Evolutionary conservation across 2,113 vertebrate genomes (phyloP).

Genomic region (Ia io): DNA sequence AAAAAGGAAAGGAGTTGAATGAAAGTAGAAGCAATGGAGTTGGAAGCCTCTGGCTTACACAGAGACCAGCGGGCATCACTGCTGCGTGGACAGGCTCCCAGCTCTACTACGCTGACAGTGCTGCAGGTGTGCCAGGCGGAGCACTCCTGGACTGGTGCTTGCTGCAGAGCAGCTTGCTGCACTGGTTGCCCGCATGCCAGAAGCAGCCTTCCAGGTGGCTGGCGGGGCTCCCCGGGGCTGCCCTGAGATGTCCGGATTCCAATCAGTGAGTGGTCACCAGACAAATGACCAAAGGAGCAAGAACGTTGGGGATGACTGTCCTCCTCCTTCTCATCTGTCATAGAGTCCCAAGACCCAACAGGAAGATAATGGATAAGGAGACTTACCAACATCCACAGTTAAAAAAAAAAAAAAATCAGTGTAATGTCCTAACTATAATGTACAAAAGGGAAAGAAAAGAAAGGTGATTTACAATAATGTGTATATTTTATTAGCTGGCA

Average conservation of each 20-base stretch:
- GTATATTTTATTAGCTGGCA: neutral
- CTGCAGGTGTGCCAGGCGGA: neutral
- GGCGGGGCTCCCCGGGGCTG: neutral
- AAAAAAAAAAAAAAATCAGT: too few species aligned
- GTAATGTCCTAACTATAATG: neutral
- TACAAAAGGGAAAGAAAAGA: neutral
- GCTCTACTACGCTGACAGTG: neutral
- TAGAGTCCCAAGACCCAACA: neutral
- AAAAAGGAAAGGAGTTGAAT: neutral
- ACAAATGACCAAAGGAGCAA: neutral
- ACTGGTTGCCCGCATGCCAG: neutral
- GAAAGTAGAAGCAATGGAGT: neutral
- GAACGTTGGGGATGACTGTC: too few species aligned
- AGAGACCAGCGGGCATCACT: neutral
- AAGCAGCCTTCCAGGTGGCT: neutral
- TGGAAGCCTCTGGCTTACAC: neutral
- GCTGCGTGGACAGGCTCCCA: accelerated
- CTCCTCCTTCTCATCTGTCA: neutral
- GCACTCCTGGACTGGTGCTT: neutral
- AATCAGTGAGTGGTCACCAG: neutral
- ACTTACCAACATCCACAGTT: neutral
- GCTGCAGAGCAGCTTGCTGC: neutral
- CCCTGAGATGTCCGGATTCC: neutral
- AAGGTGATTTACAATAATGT: neutral
- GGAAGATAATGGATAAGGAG: neutral